These are phyloP conservation scores for Cephus sareptanus DNA, from an alignment of 2,888 invertebrate species.

Conservation along the genomic window DNA sequence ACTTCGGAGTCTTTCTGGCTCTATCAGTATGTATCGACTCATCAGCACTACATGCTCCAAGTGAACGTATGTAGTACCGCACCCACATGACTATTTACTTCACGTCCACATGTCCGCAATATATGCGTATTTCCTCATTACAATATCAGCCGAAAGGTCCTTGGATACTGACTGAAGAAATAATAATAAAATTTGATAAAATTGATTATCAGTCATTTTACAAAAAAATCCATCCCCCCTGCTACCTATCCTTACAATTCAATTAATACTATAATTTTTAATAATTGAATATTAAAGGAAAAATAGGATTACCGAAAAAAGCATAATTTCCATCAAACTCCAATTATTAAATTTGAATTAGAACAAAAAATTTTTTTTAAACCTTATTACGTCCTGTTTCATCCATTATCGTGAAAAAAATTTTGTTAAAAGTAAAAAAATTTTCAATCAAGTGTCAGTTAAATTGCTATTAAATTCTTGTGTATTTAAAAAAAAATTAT, in stretches of 20 bases:
- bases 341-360: too few relatives aligned
- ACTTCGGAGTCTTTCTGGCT: conserved; percentile 36
- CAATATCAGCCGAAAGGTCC: neutral
- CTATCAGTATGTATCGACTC: conserved; percentile 32
- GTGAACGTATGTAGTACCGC: neutral
- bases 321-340: too few relatives aligned
- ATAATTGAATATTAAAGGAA: neutral
- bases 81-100: neutral
- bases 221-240: neutral
- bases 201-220: neutral
- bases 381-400: too few relatives aligned
- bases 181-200: neutral
- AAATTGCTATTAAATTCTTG: neutral
- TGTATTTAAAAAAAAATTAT: neutral
- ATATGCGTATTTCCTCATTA: neutral
- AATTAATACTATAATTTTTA: neutral
- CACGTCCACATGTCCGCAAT: neutral
- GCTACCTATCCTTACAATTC: neutral
- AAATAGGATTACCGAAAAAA: neutral
- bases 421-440: neutral
- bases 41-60: conserved; percentile 11
- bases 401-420: too few relatives aligned
- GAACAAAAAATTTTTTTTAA: too few relatives aligned
- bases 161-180: neutral
- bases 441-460: neutral